Conservation (phyloP, 2,888 invertebrate species). For the Bellardia bayeri region DNA sequence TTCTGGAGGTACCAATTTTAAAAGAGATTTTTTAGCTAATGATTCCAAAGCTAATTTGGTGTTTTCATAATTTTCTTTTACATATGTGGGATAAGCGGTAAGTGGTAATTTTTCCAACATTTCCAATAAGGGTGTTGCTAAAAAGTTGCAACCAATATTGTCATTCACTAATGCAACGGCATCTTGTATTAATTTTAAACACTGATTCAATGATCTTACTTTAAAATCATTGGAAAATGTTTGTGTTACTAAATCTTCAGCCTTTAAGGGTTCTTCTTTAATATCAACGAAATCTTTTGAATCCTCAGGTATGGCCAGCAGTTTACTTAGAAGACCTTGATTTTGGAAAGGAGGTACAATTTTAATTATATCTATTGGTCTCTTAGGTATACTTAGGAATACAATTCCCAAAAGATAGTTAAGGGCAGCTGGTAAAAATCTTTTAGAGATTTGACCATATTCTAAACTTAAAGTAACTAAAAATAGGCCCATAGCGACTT, state of each 20-base stretch:
- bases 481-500: constrained; percentile 92
- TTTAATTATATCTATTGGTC: constrained; percentile 86
- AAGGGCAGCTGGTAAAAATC: constrained; percentile 91
- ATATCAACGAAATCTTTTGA: constrained; percentile 74
- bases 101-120: constrained; percentile 86
- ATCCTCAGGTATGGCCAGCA: constrained; percentile 85
- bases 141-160: constrained; percentile 79
- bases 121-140: constrained; percentile 86
- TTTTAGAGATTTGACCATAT: constrained; percentile 91
- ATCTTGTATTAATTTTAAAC: constrained; percentile 86
- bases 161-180: constrained; percentile 85
- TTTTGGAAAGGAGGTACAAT: constrained; percentile 89
- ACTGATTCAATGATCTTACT: constrained; percentile 86
- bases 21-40: constrained; percentile 76
- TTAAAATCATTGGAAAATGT: constrained; percentile 87
- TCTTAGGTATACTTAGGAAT: constrained; percentile 88
- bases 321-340: constrained; percentile 85
- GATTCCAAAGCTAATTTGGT: constrained; percentile 72
- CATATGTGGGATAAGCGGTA: constrained; percentile 87
- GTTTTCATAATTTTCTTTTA: constrained; percentile 84
- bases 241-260: constrained; percentile 85
- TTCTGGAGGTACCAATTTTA: constrained; percentile 85
- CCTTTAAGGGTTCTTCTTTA: constrained; percentile 80
- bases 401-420: constrained; percentile 92
- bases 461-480: constrained; percentile 90